A percentile compares a stretch with the other conserved stretches of the same genome.
Conservation (phyloP, 53 echinoderm and acorn worm genomes). For the Crossaster papposus region DNA sequence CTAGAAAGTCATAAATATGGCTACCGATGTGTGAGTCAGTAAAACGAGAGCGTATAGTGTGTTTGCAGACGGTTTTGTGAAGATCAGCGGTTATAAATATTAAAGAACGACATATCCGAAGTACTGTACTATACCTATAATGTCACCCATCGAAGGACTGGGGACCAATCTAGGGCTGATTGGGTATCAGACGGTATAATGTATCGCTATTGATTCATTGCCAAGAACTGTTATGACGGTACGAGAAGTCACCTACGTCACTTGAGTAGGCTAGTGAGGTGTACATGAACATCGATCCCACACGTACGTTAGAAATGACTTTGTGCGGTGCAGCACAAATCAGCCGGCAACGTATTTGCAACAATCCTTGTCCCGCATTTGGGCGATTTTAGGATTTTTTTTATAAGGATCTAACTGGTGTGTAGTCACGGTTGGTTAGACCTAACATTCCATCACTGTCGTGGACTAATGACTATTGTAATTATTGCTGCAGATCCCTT, state of each 20-base stretch:
- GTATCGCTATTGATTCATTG: slow-evolving; percentile 50
- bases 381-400: not conserved
- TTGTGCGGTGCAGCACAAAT: not conserved
- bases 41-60: too few relatives aligned
- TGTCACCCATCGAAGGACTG: slow-evolving; percentile 13
- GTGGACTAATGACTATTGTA: slow-evolving; percentile 17
- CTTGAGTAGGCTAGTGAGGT: not conserved
- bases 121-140: too few relatives aligned
- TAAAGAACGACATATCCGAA: too few relatives aligned
- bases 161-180: slow-evolving; percentile 35
- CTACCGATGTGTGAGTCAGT: too few relatives aligned
- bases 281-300: slow-evolving; percentile 40
- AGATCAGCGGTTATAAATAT: too few relatives aligned
- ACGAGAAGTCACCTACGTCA: slow-evolving; percentile 57
- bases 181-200: slow-evolving; percentile 46
- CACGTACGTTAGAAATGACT: not conserved
- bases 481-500: not conserved
- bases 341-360: too few relatives aligned
- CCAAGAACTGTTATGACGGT: slow-evolving; percentile 58
- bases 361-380: not conserved
- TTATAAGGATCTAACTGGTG: not conserved
- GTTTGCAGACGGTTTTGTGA: too few relatives aligned
- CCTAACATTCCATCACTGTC: not conserved
- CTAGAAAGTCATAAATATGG: too few relatives aligned
- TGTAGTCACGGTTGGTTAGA: not conserved